Conservation (phyloP, 1,140 invertebrate species). For the Drosophila nannoptera region DNA sequence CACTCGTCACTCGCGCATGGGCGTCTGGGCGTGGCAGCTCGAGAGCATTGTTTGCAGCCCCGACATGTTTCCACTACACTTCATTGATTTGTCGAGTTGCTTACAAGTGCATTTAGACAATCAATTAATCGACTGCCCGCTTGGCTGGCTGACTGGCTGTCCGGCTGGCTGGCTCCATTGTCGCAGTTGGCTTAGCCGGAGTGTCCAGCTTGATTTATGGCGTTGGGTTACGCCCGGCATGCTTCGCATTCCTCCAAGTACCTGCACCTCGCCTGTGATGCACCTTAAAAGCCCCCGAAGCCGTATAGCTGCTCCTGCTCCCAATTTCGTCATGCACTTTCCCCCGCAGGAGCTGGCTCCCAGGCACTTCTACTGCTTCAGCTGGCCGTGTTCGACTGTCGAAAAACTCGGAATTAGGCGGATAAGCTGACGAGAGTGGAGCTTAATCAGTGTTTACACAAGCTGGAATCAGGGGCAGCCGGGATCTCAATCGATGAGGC, state of each 20-base stretch:
- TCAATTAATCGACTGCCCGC: constrained; percentile 74
- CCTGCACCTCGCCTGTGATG: constrained; percentile 35
- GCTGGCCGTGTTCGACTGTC: constrained; percentile 11
- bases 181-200: constrained; percentile 28
- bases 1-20: not conserved
- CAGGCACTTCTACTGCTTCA: constrained; percentile 35
- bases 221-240: constrained; percentile 62
- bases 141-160: too few species aligned
- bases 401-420: constrained; percentile 8
- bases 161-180: too few species aligned
- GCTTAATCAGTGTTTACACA: too few species aligned
- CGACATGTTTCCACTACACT: constrained; percentile 68
- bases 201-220: constrained; percentile 70
- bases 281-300: constrained; percentile 39
- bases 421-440: too few species aligned
- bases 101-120: constrained; percentile 78
- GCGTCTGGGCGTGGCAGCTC: constrained; percentile 28
- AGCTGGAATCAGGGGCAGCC: too few species aligned
- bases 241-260: constrained; percentile 42
- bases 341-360: constrained; percentile 34
- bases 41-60: constrained; percentile 47
- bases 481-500: too few species aligned
- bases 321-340: constrained; percentile 51
- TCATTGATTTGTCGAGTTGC: constrained; percentile 74
- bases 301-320: constrained; percentile 34